These are phyloP conservation scores for Pyxicephalus adspersus DNA, from an alignment of 2,113 vertebrate genomes.

Conservation along the genomic window DNA sequence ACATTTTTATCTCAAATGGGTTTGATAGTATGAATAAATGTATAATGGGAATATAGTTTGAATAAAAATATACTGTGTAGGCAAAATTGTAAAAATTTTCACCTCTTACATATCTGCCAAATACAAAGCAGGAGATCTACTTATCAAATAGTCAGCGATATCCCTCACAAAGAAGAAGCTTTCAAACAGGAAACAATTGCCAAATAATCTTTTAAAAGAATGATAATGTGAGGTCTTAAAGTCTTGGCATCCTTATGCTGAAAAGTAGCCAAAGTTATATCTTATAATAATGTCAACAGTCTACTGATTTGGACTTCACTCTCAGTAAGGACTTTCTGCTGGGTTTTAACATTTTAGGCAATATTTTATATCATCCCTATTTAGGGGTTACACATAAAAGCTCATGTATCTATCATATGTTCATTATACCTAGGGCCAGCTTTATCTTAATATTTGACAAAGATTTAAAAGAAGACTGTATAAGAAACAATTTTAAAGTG, in stretches of 20 bases:
- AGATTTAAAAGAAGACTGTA: background rate
- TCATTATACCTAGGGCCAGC: background rate
- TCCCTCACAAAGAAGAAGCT: too few species aligned
- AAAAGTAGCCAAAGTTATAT: slow-evolving; percentile 33
- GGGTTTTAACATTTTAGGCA: slow-evolving; percentile 12
- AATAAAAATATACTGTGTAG: too few species aligned
- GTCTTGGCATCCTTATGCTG: slow-evolving; percentile 5
- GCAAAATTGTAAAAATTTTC: too few species aligned
- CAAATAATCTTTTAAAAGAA: slow-evolving; percentile 20
- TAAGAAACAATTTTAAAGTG: background rate
- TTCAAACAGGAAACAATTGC: background rate
- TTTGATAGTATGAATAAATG: too few species aligned
- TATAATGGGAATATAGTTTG: too few species aligned
- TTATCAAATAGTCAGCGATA: too few species aligned
- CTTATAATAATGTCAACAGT: slow-evolving; percentile 21
- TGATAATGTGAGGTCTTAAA: slow-evolving; percentile 4
- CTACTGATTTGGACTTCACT: slow-evolving; percentile 2
- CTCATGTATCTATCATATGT: background rate
- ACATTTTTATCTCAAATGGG: too few species aligned
- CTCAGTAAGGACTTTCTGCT: slow-evolving; percentile 17
- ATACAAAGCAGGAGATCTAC: too few species aligned
- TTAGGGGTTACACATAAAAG: slow-evolving; percentile 2
- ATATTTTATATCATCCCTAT: slow-evolving; percentile 23
- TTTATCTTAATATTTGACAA: background rate
- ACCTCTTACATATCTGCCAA: too few species aligned